Evolutionary conservation across 1,140 invertebrate genomes (phyloP), one percentile per base, ranked within the genome.

Genomic region (Achatina immaculata): DNA sequence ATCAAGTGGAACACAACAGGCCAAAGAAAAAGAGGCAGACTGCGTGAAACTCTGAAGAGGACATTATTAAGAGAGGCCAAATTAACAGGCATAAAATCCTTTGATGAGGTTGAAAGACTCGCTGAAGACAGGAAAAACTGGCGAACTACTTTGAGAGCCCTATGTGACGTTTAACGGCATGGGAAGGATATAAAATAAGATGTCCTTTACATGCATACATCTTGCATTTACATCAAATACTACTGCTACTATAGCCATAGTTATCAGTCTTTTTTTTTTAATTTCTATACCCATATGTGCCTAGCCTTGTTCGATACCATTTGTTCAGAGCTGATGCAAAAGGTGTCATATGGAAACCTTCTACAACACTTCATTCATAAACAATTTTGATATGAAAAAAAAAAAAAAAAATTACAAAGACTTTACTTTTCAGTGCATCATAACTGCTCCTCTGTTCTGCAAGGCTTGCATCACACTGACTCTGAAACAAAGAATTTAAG

Each of bases 381-480:
- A 7, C 11, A 65, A 65, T 6, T 28, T 65, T 51, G 24, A 51
- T 51, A 51, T 51, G 48, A 11, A 51, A 65, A 24, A 14, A 28
- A 65, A 14, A 65, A 48, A 48, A 48, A 48, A 48, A 48, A 48
- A 48, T 48, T 48, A 48, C 19, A 48, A 48, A 48, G 7, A 28
- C n/a, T 34, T 65, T 65, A 65, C 62, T 34, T 65, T 65, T 65
- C 24, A 65, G 11, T 24, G 62, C n/a, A 14, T 65, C 62, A 11
- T 11, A 24, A 28, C 31, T 34, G 24, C 7, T 65, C n/a, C n/a
- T 65, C 31, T 65, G 62, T 28, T 24, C 31, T 65, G 24, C 9
- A 65, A 65, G 62, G n/a, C 31, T 65, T 65, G 62, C n/a, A 65
- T 65, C 62, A 65, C 62, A 65, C 31, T 65, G 24, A 28, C 62